Conservation (phyloP, 53 echinoderm and acorn worm species). For the Henricia sp. region DNA sequence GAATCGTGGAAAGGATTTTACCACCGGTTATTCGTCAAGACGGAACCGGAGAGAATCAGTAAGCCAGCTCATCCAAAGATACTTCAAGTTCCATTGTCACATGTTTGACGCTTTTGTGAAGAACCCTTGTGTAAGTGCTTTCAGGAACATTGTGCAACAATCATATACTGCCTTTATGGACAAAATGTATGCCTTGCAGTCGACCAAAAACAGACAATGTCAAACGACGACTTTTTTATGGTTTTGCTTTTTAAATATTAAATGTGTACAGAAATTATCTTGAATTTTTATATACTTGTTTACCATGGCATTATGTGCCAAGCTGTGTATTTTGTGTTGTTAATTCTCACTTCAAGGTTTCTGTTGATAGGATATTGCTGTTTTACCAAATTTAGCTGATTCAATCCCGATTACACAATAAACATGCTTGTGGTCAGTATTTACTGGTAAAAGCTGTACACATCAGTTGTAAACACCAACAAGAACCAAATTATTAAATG, state of each 20-base stretch:
- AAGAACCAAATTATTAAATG: no score
- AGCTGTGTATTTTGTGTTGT: constrained; percentile 22
- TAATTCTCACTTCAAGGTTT: no score
- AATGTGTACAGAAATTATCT: constrained; percentile 60
- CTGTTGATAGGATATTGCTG: no score
- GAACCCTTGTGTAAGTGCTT: constrained; percentile 9
- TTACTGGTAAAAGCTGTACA: no score
- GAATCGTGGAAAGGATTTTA: constrained; percentile 90
- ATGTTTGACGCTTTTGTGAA: constrained; percentile 42
- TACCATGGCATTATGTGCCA: constrained; percentile 15
- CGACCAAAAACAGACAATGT: background rate
- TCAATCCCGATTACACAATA: no score
- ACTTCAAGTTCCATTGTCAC: constrained; percentile 49
- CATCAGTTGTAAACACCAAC: no score
- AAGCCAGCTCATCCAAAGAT: constrained; percentile 49
- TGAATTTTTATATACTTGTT: constrained; percentile 22
- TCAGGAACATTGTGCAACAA: constrained; percentile 47
- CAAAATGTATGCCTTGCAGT: constrained; percentile 1
- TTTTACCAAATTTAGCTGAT: no score
- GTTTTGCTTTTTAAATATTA: constrained; percentile 8
- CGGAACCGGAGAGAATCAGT: constrained; percentile 50
- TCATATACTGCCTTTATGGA: constrained; percentile 10
- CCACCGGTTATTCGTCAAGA: constrained; percentile 78
- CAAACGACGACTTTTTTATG: background rate
- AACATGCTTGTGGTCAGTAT: no score